Evolutionary conservation across 2,797 vertebrate genomes (phyloP).

Genomic region (Tarsius wallacei): DNA sequence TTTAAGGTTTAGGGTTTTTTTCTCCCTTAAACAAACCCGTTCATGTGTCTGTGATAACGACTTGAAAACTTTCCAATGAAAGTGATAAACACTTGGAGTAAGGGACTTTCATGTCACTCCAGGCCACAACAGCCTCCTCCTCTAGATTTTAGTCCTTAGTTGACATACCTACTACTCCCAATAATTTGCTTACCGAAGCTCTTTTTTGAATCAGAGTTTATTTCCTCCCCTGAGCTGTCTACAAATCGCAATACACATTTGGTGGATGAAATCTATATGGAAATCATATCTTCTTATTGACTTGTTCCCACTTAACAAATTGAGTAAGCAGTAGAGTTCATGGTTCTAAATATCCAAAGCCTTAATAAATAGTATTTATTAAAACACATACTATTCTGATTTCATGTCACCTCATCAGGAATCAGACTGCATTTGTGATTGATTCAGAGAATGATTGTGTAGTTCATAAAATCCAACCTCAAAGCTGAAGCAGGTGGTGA

Average conservation of each 20-base stretch:
- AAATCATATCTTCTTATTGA: constrained; percentile 59
- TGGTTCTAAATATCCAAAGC: constrained; percentile 40
- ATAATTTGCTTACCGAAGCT: constrained; percentile 46
- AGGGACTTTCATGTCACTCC: not conserved
- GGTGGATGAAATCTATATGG: constrained; percentile 24
- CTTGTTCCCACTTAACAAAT: constrained; percentile 47
- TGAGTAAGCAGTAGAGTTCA: constrained; percentile 36
- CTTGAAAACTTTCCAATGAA: not conserved
- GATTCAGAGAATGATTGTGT: constrained; percentile 54
- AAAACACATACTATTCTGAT: constrained; percentile 54
- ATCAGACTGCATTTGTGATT: constrained; percentile 55
- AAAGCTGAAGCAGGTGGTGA: constrained; percentile 51
- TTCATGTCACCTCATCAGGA: not conserved
- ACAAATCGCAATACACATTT: constrained; percentile 29
- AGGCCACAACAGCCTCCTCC: not conserved
- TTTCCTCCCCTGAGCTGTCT: constrained; percentile 34
- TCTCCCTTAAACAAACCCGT: not conserved
- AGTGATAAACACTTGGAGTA: not conserved
- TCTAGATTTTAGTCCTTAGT: constrained; percentile 9
- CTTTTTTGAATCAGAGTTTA: constrained; percentile 18
- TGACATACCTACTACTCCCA: not conserved
- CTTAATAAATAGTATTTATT: constrained; percentile 56
- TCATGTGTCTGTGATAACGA: not conserved
- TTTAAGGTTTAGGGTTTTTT: not conserved
- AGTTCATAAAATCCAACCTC: constrained; percentile 29